phyloP scores from a whole-genome alignment of 1,140 invertebrate genomes.

The Zaprionus ghesquierei region DNA sequence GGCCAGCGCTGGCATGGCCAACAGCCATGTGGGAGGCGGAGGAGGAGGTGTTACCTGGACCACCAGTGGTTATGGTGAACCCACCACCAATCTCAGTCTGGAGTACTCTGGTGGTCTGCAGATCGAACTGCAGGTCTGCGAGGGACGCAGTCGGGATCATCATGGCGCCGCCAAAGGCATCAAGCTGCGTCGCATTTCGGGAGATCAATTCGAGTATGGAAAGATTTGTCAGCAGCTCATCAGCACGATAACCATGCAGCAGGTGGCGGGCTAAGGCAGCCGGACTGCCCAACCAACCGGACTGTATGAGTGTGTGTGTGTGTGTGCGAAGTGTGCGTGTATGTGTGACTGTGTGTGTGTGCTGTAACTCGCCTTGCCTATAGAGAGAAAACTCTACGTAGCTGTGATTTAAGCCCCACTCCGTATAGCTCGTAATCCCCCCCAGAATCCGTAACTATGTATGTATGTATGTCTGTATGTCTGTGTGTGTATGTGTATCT shows the following conservation, averaged over 20 bases:
- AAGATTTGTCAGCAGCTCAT: constrained; percentile 95
- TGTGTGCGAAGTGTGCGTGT: constrained; percentile 1
- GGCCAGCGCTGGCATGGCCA: background rate
- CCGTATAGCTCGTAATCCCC: background rate
- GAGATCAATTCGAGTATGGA: constrained; percentile 94
- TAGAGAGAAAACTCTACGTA: constrained; percentile 62
- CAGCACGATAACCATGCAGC: constrained; percentile 91
- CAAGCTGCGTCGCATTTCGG: constrained; percentile 94
- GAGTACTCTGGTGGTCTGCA: constrained; percentile 93
- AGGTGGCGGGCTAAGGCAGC: constrained; percentile 67
- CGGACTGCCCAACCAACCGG: background rate
- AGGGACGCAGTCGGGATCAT: constrained; percentile 88
- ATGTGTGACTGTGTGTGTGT: constrained; percentile 12
- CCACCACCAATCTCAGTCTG: constrained; percentile 86
- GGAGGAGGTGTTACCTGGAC: background rate
- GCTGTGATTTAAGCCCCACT: constrained; percentile 66
- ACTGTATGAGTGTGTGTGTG: constrained; percentile 1
- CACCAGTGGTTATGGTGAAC: constrained; percentile 34
- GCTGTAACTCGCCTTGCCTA: constrained; percentile 68
- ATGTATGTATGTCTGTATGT: constrained; percentile 29
- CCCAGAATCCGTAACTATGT: too few species aligned
- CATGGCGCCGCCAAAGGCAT: constrained; percentile 87
- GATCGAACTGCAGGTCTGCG: constrained; percentile 92
- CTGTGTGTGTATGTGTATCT: background rate
- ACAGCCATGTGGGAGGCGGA: background rate